Evolutionary conservation across 2,888 invertebrate genomes (phyloP).

Genomic region (Germaria angustata): DNA sequence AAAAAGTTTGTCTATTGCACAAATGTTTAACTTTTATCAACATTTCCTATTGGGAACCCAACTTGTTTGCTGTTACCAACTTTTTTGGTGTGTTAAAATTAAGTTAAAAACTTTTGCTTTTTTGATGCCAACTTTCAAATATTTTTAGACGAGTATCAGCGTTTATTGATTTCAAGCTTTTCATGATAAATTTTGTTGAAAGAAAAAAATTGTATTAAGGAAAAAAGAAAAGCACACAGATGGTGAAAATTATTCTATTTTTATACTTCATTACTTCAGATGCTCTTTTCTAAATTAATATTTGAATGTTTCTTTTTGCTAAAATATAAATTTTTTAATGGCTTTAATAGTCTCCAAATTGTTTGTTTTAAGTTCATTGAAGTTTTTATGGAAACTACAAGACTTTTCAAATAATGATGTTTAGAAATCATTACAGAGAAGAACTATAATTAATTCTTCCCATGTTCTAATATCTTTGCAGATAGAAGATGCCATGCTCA

Average conservation of each 20-base stretch:
- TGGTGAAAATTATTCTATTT: background rate
- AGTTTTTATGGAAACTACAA: no score
- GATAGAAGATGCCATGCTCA: constrained; percentile 99
- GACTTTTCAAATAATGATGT: no score
- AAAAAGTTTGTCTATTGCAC: no score
- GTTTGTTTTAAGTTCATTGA: background rate
- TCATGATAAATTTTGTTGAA: background rate
- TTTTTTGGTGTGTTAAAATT: background rate
- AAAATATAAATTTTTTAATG: background rate
- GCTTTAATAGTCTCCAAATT: background rate
- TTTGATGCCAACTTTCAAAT: background rate
- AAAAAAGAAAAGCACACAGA: background rate
- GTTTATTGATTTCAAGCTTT: constrained; percentile 9
- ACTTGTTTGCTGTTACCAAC: background rate
- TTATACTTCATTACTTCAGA: no score
- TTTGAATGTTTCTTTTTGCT: no score
- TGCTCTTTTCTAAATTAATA: no score
- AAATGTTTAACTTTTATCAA: background rate
- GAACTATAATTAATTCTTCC: background rate
- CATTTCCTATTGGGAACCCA: constrained; percentile 17
- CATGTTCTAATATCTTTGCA: constrained; percentile 83
- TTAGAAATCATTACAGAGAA: background rate
- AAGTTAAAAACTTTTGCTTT: background rate
- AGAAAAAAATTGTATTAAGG: constrained; percentile 1
- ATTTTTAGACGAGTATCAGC: background rate